Evolutionary conservation across 1,140 invertebrate species (phyloP).

Genomic region (Colletes latitarsis): DNA sequence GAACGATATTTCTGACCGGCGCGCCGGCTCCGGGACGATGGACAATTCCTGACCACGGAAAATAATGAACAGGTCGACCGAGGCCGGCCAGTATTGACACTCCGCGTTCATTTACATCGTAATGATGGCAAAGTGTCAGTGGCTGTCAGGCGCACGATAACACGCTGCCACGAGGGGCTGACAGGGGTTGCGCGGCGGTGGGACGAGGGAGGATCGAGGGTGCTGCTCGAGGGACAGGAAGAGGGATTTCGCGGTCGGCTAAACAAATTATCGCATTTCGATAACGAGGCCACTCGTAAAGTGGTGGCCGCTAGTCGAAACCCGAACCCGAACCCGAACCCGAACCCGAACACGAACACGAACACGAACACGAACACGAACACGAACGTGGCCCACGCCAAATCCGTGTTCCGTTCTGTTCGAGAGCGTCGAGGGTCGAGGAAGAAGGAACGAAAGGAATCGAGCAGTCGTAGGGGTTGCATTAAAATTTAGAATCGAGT

Average conservation of each 20-base stretch:
- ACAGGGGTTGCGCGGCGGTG: conserved; percentile 15
- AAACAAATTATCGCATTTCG: conserved; percentile 71
- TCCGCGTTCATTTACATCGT: conserved; percentile 67
- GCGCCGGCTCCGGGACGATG: neutral
- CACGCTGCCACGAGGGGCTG: conserved; percentile 33
- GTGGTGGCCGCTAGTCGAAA: conserved; percentile 7
- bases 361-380: neutral
- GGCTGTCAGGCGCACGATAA: conserved; percentile 63
- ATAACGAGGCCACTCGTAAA: conserved; percentile 66
- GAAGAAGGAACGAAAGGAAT: neutral
- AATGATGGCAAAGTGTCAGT: conserved; percentile 66
- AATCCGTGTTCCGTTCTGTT: neutral
- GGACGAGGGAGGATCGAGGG: no score
- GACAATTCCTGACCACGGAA: conserved; percentile 53
- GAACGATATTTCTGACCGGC: conserved; percentile 24
- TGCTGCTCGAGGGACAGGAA: conserved; percentile 16
- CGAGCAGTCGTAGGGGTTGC: no score
- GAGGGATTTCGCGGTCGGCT: conserved; percentile 61
- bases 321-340: neutral
- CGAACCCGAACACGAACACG: neutral
- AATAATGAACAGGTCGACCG: conserved; percentile 61
- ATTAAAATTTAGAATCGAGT: no score
- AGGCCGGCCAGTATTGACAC: conserved; percentile 57
- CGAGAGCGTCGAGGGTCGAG: neutral
- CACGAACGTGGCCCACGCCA: neutral